Conservation (phyloP, 2,797 vertebrate genomes). For the Balearica regulorum region DNA sequence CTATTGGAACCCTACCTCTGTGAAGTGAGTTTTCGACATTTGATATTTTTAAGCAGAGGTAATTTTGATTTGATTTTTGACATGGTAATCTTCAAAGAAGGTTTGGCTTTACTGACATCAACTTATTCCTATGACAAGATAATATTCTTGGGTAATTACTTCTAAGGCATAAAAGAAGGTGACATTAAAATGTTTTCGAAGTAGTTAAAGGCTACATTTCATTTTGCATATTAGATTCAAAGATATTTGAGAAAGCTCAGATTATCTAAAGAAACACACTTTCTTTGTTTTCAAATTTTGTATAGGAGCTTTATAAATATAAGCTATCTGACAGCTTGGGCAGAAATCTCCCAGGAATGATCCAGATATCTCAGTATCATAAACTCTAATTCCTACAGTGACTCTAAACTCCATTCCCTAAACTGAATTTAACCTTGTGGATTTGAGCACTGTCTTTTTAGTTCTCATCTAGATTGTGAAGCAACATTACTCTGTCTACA, state of each 20-base stretch:
- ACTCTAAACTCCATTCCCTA: not conserved
- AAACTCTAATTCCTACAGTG: not conserved
- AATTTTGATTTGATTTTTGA: constrained; percentile 15
- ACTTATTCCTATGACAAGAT: not conserved
- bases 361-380: not conserved
- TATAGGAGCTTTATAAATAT: not conserved
- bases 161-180: not conserved
- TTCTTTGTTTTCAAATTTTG: not conserved
- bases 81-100: not conserved
- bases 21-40: not conserved
- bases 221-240: not conserved
- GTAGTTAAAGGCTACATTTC: not conserved
- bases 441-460: not conserved
- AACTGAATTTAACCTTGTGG: not conserved
- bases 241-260: not conserved
- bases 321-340: not conserved
- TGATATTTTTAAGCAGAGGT: not conserved
- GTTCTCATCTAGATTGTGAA: not conserved
- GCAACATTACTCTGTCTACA: not conserved
- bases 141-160: not conserved
- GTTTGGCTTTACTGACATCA: not conserved
- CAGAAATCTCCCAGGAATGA: not conserved
- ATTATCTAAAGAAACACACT: not conserved
- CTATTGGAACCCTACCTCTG: not conserved
- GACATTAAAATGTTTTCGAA: not conserved